phyloP scores from a whole-genome alignment of 2,888 invertebrate genomes.

The Ormyrus rosae region DNA sequence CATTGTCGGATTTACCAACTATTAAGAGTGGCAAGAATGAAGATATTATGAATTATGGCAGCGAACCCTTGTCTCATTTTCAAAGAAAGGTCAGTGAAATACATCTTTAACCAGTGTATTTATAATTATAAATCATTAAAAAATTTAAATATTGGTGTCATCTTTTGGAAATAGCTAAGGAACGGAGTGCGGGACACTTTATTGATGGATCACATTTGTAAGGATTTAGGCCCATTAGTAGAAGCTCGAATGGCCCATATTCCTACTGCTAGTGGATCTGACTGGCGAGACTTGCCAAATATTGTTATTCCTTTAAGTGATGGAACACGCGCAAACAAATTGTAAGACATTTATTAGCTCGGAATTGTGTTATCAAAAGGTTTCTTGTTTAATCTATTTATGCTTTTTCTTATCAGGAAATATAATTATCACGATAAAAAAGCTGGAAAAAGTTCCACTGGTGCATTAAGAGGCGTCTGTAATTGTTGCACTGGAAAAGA shows the following conservation, averaged over 20 bases:
- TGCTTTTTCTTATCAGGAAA: constrained; percentile 67
- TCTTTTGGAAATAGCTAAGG: constrained; percentile 77
- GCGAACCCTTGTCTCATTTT: constrained; percentile 85
- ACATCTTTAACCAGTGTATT: constrained; percentile 5
- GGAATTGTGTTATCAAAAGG: not conserved
- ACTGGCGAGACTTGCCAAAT: constrained; percentile 93
- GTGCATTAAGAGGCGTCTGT: constrained; percentile 84
- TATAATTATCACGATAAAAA: constrained; percentile 79
- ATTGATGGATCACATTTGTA: constrained; percentile 87
- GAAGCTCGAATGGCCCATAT: constrained; percentile 87
- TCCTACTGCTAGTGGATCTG: constrained; percentile 85
- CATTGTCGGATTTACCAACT: constrained; percentile 88
- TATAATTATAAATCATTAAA: constrained; percentile 10
- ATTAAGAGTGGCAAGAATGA: constrained; percentile 84
- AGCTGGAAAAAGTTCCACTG: constrained; percentile 76
- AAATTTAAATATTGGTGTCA: not conserved
- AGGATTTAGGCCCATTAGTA: constrained; percentile 88
- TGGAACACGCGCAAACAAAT: constrained; percentile 81
- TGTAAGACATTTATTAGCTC: constrained; percentile 73
- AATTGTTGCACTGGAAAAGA: constrained; percentile 81
- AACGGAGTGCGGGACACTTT: constrained; percentile 78
- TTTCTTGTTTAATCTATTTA: not conserved
- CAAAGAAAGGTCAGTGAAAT: constrained; percentile 78
- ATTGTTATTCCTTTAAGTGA: constrained; percentile 83
- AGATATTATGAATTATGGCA: constrained; percentile 84